Evolutionary conservation across 2,888 invertebrate species (phyloP), one percentile per base, ranked within the genome.

Genomic region (Drosophila crucigera): DNA sequence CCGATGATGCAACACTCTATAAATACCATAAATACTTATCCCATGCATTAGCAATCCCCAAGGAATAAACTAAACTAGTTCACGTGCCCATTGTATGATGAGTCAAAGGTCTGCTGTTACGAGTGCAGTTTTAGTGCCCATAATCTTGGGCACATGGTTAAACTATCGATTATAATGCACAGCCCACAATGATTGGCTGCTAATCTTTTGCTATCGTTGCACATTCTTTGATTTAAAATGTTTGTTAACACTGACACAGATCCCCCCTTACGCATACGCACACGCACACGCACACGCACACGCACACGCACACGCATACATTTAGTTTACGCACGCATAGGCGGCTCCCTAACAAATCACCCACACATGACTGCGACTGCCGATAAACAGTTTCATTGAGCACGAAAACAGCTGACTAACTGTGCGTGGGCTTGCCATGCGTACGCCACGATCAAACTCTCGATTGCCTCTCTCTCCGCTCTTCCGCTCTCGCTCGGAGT

Each of bases 341-440:
- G 25, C 16, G 47, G 9, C 9, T 25, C 2, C 25, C 37, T 25
- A 19, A 35, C 35, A 41, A 55, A 31, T 55, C 56, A 67, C 63
- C 39, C 65, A 69, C 67, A 62, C 61, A 68, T 58, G 64, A 63
- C 39, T 63, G 52, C 30, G 61, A 60, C 49, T 61, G 61, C 41
- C 60, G 64, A 71, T 68, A 76, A 78, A 82, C 63, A 56, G 53
- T 68, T 81, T 82, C 82, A 81, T 82, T 82, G 83, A 81, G 73
- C 70, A 82, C 22, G 41, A 37, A 76, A 82, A 81, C 80, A 81
- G 80, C 80, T 80, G 80, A 80, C 82, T 72, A 68, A 65, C 66
- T 66, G 60, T 82, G 79, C 82, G 79, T 80, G 54, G 54, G 28
- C 65, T 58, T 58, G 69, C 53, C 61, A 69, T 81, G 81, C 68